Conservation (phyloP, 2,797 vertebrate species). For the Gila robusta region DNA sequence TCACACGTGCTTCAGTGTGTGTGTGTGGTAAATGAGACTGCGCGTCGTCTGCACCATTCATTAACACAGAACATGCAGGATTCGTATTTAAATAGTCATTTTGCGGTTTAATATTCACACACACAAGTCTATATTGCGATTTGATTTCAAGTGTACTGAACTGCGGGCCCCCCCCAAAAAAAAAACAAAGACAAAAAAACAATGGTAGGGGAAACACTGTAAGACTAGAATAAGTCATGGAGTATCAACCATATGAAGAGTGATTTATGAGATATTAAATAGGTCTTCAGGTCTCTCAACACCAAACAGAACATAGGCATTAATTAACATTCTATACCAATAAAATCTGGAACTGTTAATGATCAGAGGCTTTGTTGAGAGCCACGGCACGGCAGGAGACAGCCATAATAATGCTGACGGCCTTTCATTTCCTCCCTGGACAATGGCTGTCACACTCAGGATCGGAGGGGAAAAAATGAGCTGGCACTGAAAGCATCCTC, state of each 20-base stretch:
- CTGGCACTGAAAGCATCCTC: conserved; percentile 30
- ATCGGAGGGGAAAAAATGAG: neutral
- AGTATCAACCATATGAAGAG: neutral
- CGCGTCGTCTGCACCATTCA: too few relatives aligned
- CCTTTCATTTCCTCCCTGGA: conserved; percentile 26
- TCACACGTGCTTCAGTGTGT: too few relatives aligned
- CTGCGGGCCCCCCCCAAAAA: too few relatives aligned
- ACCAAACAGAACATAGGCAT: neutral
- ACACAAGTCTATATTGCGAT: too few relatives aligned
- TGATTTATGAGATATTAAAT: neutral
- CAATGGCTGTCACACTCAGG: conserved; percentile 5
- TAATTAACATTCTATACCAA: neutral
- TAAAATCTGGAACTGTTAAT: neutral
- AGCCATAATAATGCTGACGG: neutral
- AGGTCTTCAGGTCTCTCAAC: neutral
- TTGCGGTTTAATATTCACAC: too few relatives aligned
- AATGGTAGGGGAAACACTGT: too few relatives aligned
- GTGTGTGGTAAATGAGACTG: too few relatives aligned
- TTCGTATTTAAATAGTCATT: too few relatives aligned
- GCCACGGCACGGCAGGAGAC: neutral
- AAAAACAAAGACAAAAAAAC: too few relatives aligned
- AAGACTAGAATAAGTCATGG: neutral
- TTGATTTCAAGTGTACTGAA: too few relatives aligned
- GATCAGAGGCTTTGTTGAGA: conserved; percentile 4
- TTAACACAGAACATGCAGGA: too few relatives aligned